Evolutionary conservation across 64 coral and sea anemone genomes (phyloP).

Genomic region (Platygyra sinensis): DNA sequence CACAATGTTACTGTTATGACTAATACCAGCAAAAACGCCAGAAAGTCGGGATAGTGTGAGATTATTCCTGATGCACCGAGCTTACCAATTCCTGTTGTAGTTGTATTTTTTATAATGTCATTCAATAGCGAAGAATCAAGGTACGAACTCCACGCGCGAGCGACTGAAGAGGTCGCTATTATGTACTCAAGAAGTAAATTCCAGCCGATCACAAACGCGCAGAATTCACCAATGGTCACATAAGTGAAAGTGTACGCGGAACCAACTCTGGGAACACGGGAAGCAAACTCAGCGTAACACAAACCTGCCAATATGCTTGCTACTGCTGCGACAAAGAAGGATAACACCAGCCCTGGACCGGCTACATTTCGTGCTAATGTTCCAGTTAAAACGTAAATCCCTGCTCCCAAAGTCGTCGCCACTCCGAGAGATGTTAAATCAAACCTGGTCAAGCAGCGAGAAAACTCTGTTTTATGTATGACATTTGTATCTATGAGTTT

Average conservation of each 20-base stretch:
- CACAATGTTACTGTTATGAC: constrained; percentile 28
- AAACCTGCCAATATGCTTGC: constrained; percentile 67
- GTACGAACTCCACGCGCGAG: constrained; percentile 84
- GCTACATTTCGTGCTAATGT: constrained; percentile 60
- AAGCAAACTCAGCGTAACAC: constrained; percentile 87
- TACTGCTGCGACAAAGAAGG: constrained; percentile 74
- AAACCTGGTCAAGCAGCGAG: constrained; percentile 73
- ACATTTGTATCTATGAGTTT: constrained; percentile 59
- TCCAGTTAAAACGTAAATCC: constrained; percentile 89
- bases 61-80: constrained; percentile 51
- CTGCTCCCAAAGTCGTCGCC: constrained; percentile 80
- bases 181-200: constrained; percentile 87
- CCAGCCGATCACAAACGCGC: constrained; percentile 88
- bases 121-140: constrained; percentile 72
- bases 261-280: constrained; percentile 72
- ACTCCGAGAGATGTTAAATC: constrained; percentile 80
- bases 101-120: constrained; percentile 65
- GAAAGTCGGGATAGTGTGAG: constrained; percentile 70
- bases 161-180: constrained; percentile 59
- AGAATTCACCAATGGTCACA: constrained; percentile 83
- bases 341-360: constrained; percentile 80
- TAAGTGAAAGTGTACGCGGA: constrained; percentile 84
- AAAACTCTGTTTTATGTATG: constrained; percentile 64
- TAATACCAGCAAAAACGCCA: constrained; percentile 64
- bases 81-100: constrained; percentile 35